Conservation (phyloP, 1,140 invertebrate species). For the Bombus cullumanus region DNA sequence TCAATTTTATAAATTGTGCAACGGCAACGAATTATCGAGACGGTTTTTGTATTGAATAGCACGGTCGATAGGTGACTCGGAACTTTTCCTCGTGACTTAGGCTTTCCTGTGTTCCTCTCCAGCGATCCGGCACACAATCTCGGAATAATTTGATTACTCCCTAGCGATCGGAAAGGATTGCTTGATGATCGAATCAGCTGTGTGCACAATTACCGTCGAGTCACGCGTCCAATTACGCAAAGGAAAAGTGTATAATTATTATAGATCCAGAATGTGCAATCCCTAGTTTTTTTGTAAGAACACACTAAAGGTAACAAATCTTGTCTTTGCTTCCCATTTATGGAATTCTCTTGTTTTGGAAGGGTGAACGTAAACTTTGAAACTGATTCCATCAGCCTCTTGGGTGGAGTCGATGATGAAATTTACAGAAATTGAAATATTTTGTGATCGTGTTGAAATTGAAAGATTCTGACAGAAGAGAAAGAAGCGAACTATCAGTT, state of each 20-base stretch:
- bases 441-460: no score
- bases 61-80: not conserved
- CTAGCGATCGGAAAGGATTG: not conserved
- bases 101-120: not conserved
- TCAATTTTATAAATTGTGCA: no score
- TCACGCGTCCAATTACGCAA: slow-evolving; percentile 50
- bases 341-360: not conserved
- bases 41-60: not conserved
- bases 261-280: slow-evolving; percentile 1
- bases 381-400: not conserved
- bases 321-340: no score
- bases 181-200: slow-evolving; percentile 8
- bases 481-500: no score
- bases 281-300: not conserved
- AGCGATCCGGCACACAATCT: not conserved
- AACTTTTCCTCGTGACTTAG: not conserved
- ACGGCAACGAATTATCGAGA: not conserved
- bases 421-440: not conserved
- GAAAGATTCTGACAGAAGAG: no score
- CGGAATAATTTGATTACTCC: slow-evolving; percentile 30
- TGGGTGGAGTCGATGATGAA: not conserved
- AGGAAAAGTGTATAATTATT: slow-evolving; percentile 40
- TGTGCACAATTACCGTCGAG: slow-evolving; percentile 36
- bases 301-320: not conserved
- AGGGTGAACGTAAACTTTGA: slow-evolving; percentile 22